Base-by-base conservation (phyloP, 1,140 invertebrate genomes). In the Littorina saxatilis region DNA sequence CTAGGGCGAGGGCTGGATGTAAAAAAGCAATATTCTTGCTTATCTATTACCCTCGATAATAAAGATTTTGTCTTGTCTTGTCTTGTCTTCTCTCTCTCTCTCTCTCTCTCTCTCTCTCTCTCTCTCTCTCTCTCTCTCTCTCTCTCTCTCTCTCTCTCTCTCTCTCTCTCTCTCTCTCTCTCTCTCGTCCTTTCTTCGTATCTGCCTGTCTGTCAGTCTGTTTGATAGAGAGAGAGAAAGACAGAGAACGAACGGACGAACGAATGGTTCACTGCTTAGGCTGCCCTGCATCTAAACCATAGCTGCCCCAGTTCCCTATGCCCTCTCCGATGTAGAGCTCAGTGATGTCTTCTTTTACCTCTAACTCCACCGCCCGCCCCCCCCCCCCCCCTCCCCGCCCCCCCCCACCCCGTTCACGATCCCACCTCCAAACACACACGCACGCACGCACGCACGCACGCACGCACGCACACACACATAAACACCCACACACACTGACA, bases 111-210 rank as follows among this genome's bases (percentile, higher is more conserved):
- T 11, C 55, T 23, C 20, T 23, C 20, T 23, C 20, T 58, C 20
- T 58, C 55, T 58, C 20, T 58, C 55, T 23, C 55, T 58, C 55
- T 23, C 55, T 23, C 55, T 58, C 55, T 58, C 55, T 58, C 55
- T 58, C 55, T 58, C 55, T n/a, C 55, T 23, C 55, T n/a, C 7
- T 23, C 55, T n/a, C 55, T n/a, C 27, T n/a, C 55, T n/a, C 23
- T n/a, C 55, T n/a, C 4, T n/a, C 20, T n/a, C 27, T n/a, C 20
- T n/a, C 23, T n/a, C 55, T 58, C 55, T 58, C 55, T 58, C 55
- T n/a, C 55, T 58, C 55, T n/a, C 55, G 17, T 58, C 55, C 20
- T n/a, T 58, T n/a, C 20, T n/a, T 23, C 20, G 4, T n/a, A 5
- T n/a, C 55, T n/a, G 4, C 55, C 55, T n/a, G 4, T n/a, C 55